Evolutionary conservation across 2,113 vertebrate species (phyloP).

Genomic region (Nothocercus nigrocapillus): DNA sequence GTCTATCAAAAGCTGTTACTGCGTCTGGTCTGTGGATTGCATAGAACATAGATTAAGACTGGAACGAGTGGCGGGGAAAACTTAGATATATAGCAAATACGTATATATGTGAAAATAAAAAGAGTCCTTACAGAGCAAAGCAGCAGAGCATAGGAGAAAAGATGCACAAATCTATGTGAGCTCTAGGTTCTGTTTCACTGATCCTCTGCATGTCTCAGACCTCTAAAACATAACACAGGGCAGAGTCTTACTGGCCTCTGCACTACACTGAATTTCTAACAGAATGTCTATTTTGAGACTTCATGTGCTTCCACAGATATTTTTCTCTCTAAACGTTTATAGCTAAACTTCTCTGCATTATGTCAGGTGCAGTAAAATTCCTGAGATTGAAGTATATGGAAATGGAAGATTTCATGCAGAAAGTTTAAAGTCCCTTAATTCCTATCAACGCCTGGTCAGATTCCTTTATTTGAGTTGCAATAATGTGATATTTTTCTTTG

Average conservation of each 20-base stretch:
- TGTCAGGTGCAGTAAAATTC: background rate
- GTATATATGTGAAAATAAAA: background rate
- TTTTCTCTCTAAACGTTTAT: background rate
- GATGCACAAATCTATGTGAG: background rate
- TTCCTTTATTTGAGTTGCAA: background rate
- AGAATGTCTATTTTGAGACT: background rate
- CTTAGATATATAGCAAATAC: background rate
- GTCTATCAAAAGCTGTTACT: background rate
- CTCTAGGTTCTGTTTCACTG: background rate
- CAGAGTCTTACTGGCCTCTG: background rate
- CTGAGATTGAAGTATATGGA: background rate
- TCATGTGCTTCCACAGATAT: background rate
- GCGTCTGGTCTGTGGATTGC: background rate
- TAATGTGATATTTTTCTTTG: background rate
- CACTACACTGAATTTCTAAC: background rate
- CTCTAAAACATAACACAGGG: background rate
- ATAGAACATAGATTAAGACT: background rate
- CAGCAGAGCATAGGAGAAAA: background rate
- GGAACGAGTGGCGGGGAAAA: background rate
- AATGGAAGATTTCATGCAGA: background rate
- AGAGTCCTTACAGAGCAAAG: background rate
- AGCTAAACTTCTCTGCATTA: background rate
- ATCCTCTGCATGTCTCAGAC: background rate
- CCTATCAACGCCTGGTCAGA: background rate
- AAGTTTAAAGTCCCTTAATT: background rate